phyloP scores from a whole-genome alignment of 1,140 invertebrate species.

The Littorina saxatilis region DNA sequence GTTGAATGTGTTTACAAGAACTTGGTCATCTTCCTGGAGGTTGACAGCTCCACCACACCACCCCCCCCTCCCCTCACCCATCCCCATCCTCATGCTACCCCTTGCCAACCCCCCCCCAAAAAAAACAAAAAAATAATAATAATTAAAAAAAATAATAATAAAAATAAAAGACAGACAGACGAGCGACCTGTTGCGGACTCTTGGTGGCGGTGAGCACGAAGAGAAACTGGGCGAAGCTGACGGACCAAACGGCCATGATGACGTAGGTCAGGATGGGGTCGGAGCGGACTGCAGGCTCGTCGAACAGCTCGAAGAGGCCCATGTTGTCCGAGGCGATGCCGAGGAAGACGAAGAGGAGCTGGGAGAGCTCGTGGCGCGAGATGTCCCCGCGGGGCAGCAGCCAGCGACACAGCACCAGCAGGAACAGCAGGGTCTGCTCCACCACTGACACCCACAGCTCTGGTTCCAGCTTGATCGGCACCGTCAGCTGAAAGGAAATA shows the following conservation, averaged over 20 bases:
- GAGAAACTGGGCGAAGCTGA: slow-evolving; percentile 83
- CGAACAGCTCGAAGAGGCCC: slow-evolving; percentile 92
- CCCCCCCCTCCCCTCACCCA: too few relatives aligned
- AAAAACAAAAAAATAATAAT: background rate
- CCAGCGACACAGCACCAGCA: slow-evolving; percentile 90
- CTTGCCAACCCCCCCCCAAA: background rate
- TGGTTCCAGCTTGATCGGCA: slow-evolving; percentile 42
- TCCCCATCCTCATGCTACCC: background rate
- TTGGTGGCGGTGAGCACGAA: slow-evolving; percentile 58
- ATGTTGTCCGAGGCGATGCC: slow-evolving; percentile 93
- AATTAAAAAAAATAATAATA: background rate
- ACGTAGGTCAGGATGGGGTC: slow-evolving; percentile 53
- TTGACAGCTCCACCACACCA: background rate
- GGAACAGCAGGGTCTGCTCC: slow-evolving; percentile 91
- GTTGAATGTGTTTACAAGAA: too few relatives aligned
- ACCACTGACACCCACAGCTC: slow-evolving; percentile 75
- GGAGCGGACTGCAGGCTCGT: slow-evolving; percentile 55
- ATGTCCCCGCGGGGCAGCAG: slow-evolving; percentile 89
- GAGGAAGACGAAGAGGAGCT: slow-evolving; percentile 86
- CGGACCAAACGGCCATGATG: slow-evolving; percentile 77
- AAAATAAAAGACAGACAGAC: background rate
- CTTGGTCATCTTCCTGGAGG: too few relatives aligned
- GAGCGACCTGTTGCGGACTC: slow-evolving; percentile 26
- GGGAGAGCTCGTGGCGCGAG: slow-evolving; percentile 91
- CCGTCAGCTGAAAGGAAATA: slow-evolving; percentile 42